Percentiles rank a stretch among this genome's conserved stretches.
phyloP scores from a whole-genome alignment of 2,113 vertebrate genomes.

The Chamaea fasciata region DNA sequence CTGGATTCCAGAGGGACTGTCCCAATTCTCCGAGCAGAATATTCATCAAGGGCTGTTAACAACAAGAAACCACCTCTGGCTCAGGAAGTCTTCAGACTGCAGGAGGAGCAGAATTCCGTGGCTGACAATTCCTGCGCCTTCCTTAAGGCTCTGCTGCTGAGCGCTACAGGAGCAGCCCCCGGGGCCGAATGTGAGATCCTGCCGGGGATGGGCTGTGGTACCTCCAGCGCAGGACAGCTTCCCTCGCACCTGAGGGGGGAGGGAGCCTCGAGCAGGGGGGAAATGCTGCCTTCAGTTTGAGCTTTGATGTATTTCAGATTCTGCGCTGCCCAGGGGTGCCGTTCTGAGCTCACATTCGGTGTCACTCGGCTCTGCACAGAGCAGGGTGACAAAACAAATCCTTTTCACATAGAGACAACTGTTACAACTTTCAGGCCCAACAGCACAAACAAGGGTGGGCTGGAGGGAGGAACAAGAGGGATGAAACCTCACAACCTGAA shows the following conservation, averaged over 20 bases:
- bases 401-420: background rate
- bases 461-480: background rate
- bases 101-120: background rate
- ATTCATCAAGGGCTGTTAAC: background rate
- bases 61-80: background rate
- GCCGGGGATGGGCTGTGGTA: background rate
- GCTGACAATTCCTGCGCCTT: background rate
- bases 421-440: background rate
- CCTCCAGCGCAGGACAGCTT: background rate
- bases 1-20: background rate
- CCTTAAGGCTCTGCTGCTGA: background rate
- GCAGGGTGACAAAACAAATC: background rate
- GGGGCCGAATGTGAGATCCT: background rate
- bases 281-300: background rate
- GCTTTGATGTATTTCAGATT: background rate
- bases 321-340: background rate
- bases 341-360: background rate
- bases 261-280: background rate
- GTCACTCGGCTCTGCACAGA: background rate
- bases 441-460: background rate
- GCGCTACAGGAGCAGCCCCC: background rate
- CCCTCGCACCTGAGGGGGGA: accelerated
- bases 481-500: background rate
- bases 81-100: background rate
- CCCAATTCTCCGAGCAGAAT: background rate